Evolutionary conservation across 2,888 invertebrate species (phyloP).

Genomic region (Teleogryllus oceanicus): DNA sequence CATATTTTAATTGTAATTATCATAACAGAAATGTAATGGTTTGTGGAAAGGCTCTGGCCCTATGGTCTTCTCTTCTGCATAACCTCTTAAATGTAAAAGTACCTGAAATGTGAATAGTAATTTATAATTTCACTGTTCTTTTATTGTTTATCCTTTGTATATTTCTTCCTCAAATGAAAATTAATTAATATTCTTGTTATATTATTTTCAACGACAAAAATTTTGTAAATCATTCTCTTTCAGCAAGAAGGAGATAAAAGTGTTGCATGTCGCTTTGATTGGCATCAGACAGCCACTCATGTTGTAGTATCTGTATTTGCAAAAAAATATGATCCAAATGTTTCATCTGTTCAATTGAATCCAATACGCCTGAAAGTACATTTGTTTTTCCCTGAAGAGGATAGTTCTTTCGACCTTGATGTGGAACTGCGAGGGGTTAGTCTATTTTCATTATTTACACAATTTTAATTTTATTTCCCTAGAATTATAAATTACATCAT

Average conservation of each 20-base stretch:
- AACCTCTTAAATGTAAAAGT: too few species aligned
- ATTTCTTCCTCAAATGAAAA: too few species aligned
- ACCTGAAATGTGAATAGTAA: too few species aligned
- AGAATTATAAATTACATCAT: not conserved
- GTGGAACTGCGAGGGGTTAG: constrained; percentile 79
- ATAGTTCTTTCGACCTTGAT: constrained; percentile 69
- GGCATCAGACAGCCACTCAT: constrained; percentile 86
- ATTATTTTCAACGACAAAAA: not conserved
- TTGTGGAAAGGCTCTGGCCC: too few species aligned
- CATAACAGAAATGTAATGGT: too few species aligned
- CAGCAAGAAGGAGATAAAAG: constrained; percentile 50
- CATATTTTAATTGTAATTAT: not conserved
- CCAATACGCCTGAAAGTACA: constrained; percentile 73
- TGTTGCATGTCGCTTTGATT: constrained; percentile 81
- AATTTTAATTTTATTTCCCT: not conserved
- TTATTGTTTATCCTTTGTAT: too few species aligned
- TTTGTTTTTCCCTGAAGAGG: constrained; percentile 74
- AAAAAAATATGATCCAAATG: constrained; percentile 79
- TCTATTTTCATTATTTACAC: not conserved
- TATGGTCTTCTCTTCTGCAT: too few species aligned
- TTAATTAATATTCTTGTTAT: too few species aligned
- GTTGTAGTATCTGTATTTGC: constrained; percentile 87
- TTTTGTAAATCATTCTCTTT: not conserved
- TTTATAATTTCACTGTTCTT: too few species aligned
- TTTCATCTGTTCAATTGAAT: constrained; percentile 75